phyloP scores from a whole-genome alignment of 2,888 invertebrate genomes.

The Hoplodrina ambigua region DNA sequence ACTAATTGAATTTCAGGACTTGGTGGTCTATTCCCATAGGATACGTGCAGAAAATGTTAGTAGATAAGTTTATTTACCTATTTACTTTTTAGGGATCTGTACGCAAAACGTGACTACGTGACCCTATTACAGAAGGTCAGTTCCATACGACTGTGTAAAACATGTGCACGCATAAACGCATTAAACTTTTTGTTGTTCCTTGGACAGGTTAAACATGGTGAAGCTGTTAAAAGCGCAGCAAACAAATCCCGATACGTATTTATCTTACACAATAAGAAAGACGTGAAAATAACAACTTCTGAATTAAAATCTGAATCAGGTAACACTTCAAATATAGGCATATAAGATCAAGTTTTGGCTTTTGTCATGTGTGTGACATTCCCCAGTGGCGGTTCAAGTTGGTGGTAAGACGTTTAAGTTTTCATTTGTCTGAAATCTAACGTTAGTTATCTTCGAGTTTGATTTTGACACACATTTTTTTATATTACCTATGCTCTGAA shows the following conservation, averaged over 20 bases:
- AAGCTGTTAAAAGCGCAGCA: not conserved
- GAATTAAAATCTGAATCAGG: constrained; percentile 69
- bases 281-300: constrained; percentile 61
- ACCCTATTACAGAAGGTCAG: too few relatives aligned
- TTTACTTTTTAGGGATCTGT: not conserved
- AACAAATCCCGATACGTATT: constrained; percentile 59
- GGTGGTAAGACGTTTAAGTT: too few relatives aligned
- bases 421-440: too few relatives aligned
- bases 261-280: constrained; percentile 72
- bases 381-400: too few relatives aligned
- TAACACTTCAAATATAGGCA: constrained; percentile 44
- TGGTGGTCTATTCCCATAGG: constrained; percentile 70
- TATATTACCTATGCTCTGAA: too few relatives aligned
- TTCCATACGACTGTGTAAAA: too few relatives aligned
- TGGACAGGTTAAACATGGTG: constrained; percentile 29
- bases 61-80: constrained; percentile 13
- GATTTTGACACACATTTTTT: too few relatives aligned
- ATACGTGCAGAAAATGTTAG: constrained; percentile 61
- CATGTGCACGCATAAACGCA: too few relatives aligned
- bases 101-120: too few relatives aligned
- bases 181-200: not conserved
- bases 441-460: too few relatives aligned
- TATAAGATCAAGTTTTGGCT: too few relatives aligned
- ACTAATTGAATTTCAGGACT: constrained; percentile 68
- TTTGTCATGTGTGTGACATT: too few relatives aligned